phyloP scores from a whole-genome alignment of 2,888 invertebrate genomes.

The Apeira syringaria region DNA sequence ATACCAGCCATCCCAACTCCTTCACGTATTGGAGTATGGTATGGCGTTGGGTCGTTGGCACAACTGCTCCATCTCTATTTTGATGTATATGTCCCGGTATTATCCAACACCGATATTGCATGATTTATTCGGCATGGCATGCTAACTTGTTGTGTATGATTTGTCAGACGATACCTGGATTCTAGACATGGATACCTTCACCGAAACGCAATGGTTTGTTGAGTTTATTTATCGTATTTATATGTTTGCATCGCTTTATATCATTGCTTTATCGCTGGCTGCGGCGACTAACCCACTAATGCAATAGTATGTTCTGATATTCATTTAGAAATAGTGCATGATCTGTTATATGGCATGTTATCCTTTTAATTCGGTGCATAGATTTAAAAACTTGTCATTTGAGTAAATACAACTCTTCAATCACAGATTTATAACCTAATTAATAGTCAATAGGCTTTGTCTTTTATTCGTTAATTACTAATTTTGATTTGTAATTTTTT shows the following conservation, averaged over 20 bases:
- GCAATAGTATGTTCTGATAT: slow-evolving; percentile 29
- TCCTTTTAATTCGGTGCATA: slow-evolving; percentile 11
- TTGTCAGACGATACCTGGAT: slow-evolving; percentile 82
- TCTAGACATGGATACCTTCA: slow-evolving; percentile 76
- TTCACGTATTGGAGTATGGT: too few relatives aligned
- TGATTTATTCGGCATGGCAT: slow-evolving; percentile 78
- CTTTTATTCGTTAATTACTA: too few relatives aligned
- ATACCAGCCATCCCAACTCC: too few relatives aligned
- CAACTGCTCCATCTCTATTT: too few relatives aligned
- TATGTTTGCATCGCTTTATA: slow-evolving; percentile 44
- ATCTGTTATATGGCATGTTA: slow-evolving; percentile 19
- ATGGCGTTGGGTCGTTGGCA: too few relatives aligned
- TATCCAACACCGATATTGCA: slow-evolving; percentile 63
- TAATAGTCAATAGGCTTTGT: too few relatives aligned
- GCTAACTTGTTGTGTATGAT: slow-evolving; percentile 77
- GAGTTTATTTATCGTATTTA: slow-evolving; percentile 58
- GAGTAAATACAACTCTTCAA: too few relatives aligned
- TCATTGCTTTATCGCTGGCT: slow-evolving; percentile 45
- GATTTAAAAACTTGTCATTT: neutral
- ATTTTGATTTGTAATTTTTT: too few relatives aligned
- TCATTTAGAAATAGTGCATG: slow-evolving; percentile 23
- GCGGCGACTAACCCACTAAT: slow-evolving; percentile 46
- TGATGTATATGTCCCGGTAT: slow-evolving; percentile 39
- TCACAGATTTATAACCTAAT: too few relatives aligned
- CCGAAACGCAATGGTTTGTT: slow-evolving; percentile 77